Evolutionary conservation across 2,888 invertebrate genomes (phyloP), one percentile per base, ranked within the genome.

Genomic region (Plagiodera versicolora): DNA sequence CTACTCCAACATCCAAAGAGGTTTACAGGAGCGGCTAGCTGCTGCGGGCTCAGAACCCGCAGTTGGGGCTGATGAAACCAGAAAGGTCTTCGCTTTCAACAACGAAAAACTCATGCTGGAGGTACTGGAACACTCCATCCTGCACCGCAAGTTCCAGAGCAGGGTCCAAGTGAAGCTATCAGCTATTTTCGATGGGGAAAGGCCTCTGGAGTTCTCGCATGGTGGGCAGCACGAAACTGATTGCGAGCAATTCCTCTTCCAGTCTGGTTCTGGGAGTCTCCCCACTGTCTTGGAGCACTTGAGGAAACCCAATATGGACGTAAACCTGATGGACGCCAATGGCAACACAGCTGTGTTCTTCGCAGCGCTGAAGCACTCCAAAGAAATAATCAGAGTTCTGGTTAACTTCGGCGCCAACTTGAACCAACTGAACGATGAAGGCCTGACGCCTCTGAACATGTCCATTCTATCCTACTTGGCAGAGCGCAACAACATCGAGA

Each of bases 321-420:
- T 84, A 1, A 81, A 85, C 68, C 64, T 86, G 14, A 72, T 82
- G 1, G 86, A 86, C 70, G 72, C 76, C 10, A 77, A 77, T 68
- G 86, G 86, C 10, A 86, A 86, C 70, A 80, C 82, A 9, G 83
- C 81, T 11, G 47, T 86, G 9, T 83, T 85, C 77, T 85, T 83
- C 64, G 86, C 85, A n/a, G 71, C 80, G 6, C 81, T 83, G 61
- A 79, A 81, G 52, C 73, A 78, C 64, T 82, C 82, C 76, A 76
- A 71, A 77, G 80, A 63, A 73, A 80, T 76, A 71, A 82, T 79
- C 58, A 71, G 56, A 72, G 79, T 24, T 61, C 73, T 86, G 28
- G 76, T 81, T 1, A 82, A 83, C 67, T 82, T 83, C 48, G 85
- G 85, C 0, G 84, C 83, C 1, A 77, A 81, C 45, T 67, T 85